Evolutionary conservation across 2,797 vertebrate species (phyloP), one percentile per base, ranked within the genome.

Genomic region (Hydrophis major): DNA sequence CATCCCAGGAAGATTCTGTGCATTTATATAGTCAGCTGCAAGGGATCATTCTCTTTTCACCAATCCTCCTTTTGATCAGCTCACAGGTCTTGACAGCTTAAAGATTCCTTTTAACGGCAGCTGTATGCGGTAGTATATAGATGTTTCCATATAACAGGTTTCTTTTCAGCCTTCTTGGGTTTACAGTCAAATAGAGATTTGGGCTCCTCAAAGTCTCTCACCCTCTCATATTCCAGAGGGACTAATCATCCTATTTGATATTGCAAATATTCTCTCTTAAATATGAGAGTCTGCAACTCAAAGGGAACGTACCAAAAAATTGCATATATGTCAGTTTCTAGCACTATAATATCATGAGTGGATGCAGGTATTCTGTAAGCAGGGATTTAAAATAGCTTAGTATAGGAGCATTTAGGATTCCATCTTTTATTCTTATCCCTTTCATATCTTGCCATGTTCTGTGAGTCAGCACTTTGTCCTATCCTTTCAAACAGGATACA

Each of bases 11-110:
- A 98, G 98, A 98, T 98, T 97, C 98, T 97, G 97, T 97, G 98
- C 98, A 98, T 98, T 99, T 98, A 98, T 98, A 98, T 88, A 97
- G 98, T 98, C 98, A 98, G 97, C 97, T 98, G 97, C 97, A 98
- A 99, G 98, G 97, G 98, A 98, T 98, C 98, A 98, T 98, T 98
- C 97, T 98, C 98, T 98, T 98, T 98, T 98, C 97, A 98, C 98
- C 98, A 97, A 94, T 94, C 94, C 98, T 97, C 88, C 95, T 42
- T 98, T 97, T 98, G 98, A 98, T 99, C 98, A 93, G 96, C 97
- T 96, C 96, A 96, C 96, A 96, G 96, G 96, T 98, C 97, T 97
- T 98, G 98, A 98, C 98, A 98, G 98, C 98, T 98, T 97, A 97
- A 98, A 98, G 97, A 96, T 95, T 98, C 97, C 98, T 97, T 98